Evolutionary conservation across 2,113 vertebrate species (phyloP).

Genomic region (Gambusia holbrooki): DNA sequence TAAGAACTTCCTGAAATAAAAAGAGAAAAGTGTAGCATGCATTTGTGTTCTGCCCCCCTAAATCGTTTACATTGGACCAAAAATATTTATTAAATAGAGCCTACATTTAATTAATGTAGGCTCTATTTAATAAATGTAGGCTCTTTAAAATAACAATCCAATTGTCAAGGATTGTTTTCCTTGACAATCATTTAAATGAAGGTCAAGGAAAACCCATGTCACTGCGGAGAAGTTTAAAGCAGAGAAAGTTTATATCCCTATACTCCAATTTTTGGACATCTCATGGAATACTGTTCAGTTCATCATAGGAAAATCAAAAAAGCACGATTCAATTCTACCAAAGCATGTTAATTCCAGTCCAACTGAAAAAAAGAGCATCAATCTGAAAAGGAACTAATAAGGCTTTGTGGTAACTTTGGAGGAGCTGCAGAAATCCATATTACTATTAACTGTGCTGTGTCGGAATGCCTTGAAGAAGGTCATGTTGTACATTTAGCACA

Average conservation of each 20-base stretch:
- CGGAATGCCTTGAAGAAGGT: neutral
- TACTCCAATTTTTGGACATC: neutral
- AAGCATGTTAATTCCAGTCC: neutral
- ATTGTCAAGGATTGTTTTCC: no score
- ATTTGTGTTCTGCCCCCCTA: no score
- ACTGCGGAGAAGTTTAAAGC: neutral
- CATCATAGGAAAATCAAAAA: neutral
- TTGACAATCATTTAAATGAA: no score
- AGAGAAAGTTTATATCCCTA: neutral
- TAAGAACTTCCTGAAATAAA: no score
- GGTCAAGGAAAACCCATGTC: neutral
- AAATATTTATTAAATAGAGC: no score
- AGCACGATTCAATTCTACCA: neutral
- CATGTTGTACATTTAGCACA: neutral
- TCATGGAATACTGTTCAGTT: neutral
- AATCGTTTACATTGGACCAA: no score
- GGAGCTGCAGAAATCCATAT: neutral
- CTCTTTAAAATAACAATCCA: no score
- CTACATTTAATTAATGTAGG: no score
- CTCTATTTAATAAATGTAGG: no score
- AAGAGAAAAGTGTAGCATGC: no score
- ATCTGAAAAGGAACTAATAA: neutral
- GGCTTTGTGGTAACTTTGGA: neutral
- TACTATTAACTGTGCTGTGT: neutral
- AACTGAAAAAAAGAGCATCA: neutral